Conservation (phyloP, 2,797 vertebrate species). For the Heliangelus exortis region DNA sequence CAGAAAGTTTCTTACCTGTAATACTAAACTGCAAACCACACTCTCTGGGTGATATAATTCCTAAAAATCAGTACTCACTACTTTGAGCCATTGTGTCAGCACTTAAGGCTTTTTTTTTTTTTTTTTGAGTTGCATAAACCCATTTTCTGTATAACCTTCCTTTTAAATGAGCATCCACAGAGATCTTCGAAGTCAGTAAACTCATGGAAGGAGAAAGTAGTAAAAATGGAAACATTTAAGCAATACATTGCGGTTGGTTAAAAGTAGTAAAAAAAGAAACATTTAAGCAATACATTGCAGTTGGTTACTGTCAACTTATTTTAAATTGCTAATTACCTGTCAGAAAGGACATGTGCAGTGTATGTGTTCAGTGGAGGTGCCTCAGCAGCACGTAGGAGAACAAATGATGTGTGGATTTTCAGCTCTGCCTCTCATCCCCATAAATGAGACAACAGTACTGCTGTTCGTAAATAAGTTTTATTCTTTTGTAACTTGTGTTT, state of each 20-base stretch:
- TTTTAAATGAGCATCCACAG: accelerated
- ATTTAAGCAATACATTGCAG: neutral
- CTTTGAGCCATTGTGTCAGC: neutral
- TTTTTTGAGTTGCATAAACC: neutral
- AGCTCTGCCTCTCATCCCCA: neutral
- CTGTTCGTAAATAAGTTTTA: neutral
- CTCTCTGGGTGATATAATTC: neutral
- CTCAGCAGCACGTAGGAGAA: neutral
- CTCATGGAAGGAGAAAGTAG: neutral
- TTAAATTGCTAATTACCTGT: neutral
- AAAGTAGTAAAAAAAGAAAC: too few species aligned
- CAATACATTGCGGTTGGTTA: neutral
- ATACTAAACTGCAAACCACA: neutral
- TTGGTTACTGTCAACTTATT: neutral
- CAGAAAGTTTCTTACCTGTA: neutral
- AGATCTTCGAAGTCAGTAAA: neutral
- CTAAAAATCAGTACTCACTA: neutral
- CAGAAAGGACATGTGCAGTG: neutral
- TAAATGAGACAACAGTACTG: neutral
- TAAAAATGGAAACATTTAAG: neutral
- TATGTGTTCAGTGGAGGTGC: neutral
- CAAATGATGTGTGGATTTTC: neutral
- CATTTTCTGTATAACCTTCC: neutral
- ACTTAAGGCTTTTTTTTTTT: too few species aligned
- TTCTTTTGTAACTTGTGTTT: neutral